Conservation (phyloP, 1,140 invertebrate genomes). For the Cyclargus thomasi region DNA sequence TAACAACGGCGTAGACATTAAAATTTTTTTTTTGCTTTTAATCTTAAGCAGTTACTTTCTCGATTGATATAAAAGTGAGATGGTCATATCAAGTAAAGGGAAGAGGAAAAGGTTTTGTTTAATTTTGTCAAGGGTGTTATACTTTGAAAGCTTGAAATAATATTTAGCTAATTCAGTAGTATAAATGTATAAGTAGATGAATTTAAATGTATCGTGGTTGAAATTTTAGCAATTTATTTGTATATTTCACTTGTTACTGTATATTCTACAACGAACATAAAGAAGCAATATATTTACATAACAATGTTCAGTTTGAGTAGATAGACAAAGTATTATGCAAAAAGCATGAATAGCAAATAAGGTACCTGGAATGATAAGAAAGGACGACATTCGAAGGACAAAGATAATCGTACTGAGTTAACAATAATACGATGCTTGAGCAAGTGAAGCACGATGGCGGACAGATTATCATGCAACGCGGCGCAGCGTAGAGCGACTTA, state of each 20-base stretch:
- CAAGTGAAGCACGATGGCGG: too few species aligned
- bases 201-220: slow-evolving; percentile 22
- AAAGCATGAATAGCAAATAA: not conserved
- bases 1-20: not conserved
- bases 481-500: not conserved
- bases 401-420: not conserved
- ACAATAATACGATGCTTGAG: not conserved
- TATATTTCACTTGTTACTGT: slow-evolving; percentile 45
- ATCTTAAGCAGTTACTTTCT: not conserved
- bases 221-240: slow-evolving; percentile 23
- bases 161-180: slow-evolving; percentile 17
- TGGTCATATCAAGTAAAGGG: slow-evolving; percentile 1
- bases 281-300: slow-evolving; percentile 15
- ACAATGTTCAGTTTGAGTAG: slow-evolving; percentile 18
- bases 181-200: slow-evolving; percentile 24
- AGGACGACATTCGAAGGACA: not conserved
- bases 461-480: too few species aligned
- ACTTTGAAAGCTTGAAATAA: slow-evolving; percentile 12
- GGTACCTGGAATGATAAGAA: not conserved
- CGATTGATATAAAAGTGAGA: not conserved
- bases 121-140: slow-evolving; percentile 12
- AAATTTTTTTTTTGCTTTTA: not conserved
- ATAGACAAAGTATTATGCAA: slow-evolving; percentile 1
- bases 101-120: not conserved
- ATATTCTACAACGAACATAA: slow-evolving; percentile 65